Evolutionary conservation across 1,140 invertebrate species (phyloP).

Genomic region (Drosophila malerkotliana): DNA sequence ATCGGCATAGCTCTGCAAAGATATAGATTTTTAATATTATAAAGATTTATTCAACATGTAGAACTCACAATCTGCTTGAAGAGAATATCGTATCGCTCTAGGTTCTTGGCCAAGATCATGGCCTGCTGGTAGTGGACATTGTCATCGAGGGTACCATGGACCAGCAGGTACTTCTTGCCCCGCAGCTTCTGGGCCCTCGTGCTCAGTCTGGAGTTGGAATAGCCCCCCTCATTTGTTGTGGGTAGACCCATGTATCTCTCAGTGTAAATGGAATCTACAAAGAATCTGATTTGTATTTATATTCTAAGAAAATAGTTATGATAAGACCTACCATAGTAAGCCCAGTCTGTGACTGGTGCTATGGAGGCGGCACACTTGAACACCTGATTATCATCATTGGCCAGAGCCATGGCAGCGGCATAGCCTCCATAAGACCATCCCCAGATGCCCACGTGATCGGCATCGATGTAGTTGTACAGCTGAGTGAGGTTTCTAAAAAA

Average conservation of each 20-base stretch:
- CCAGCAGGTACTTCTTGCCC: conserved; percentile 92
- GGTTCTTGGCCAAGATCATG: conserved; percentile 93
- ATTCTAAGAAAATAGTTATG: background rate
- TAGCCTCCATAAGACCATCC: conserved; percentile 98
- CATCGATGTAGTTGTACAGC: conserved; percentile 88
- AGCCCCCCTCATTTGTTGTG: conserved; percentile 90
- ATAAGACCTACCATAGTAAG: conserved; percentile 90
- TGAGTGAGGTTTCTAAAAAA: conserved; percentile 86
- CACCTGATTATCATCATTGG: conserved; percentile 88
- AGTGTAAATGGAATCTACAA: conserved; percentile 96
- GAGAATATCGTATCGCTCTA: conserved; percentile 93
- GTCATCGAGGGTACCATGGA: conserved; percentile 97
- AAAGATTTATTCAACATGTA: background rate
- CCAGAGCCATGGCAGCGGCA: conserved; percentile 92
- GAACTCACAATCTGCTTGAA: conserved; percentile 93
- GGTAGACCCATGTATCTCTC: conserved; percentile 97
- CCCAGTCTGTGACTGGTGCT: conserved; percentile 95
- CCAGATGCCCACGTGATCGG: conserved; percentile 89
- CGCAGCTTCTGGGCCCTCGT: conserved; percentile 87
- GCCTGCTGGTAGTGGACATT: conserved; percentile 98
- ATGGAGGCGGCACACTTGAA: conserved; percentile 97
- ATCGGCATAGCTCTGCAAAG: conserved; percentile 94
- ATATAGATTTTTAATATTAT: background rate
- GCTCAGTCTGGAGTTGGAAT: conserved; percentile 90
- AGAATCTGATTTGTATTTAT: conserved; percentile 33